Evolutionary conservation across 2,888 invertebrate genomes (phyloP).

Genomic region (Palloptera scutellata): DNA sequence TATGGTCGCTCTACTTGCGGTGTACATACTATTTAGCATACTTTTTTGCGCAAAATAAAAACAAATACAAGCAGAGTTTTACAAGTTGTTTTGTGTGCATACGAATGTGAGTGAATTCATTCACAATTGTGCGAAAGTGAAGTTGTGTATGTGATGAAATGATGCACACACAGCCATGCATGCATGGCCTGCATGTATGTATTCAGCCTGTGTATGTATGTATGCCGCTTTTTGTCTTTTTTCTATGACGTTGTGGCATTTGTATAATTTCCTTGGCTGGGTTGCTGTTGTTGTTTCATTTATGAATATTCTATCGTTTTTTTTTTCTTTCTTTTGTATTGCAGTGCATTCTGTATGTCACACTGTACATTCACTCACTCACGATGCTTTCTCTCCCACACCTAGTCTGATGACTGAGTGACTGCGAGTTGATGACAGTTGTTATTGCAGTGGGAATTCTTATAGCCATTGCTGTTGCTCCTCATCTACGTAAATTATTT

Average conservation of each 20-base stretch:
- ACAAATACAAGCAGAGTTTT: neutral
- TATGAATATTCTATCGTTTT: conserved; percentile 13
- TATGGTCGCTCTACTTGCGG: no score
- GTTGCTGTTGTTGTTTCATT: neutral
- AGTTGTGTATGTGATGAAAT: conserved; percentile 1
- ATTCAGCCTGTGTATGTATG: neutral
- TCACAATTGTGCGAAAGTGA: conserved; percentile 3
- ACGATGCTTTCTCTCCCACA: no score
- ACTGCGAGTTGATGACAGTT: no score
- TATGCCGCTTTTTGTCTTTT: neutral
- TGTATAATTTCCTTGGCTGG: conserved; percentile 21
- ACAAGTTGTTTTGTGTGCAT: neutral
- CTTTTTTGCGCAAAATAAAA: neutral
- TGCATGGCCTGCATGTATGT: neutral
- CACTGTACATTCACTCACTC: no score
- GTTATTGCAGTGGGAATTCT: no score
- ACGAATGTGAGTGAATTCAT: conserved; percentile 14
- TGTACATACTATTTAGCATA: no score
- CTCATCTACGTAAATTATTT: no score
- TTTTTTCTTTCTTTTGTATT: no score
- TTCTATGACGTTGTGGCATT: conserved; percentile 1
- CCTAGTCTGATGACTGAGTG: no score
- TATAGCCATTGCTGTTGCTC: no score
- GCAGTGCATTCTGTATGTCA: no score
- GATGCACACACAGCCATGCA: neutral